Evolutionary conservation across 2,888 invertebrate species (phyloP), one percentile per base, ranked within the genome.

Genomic region (Hypselothyrea guttata): DNA sequence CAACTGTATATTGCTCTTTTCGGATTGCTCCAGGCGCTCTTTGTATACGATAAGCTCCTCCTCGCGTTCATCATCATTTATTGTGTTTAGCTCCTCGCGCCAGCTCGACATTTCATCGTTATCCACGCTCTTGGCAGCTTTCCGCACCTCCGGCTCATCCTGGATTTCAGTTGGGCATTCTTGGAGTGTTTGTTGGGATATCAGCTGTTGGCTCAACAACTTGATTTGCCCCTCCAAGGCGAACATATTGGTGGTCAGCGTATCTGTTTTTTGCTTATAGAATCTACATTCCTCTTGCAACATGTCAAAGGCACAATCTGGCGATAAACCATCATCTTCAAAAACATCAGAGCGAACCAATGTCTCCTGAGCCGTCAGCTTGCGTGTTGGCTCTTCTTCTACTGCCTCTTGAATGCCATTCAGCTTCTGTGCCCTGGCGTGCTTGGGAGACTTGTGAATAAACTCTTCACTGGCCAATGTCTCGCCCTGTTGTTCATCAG

Each of bases 31-130:
- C 61, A 89, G 79, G 41, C 87, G 86, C 56, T 90, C 90, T 72
- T 90, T 90, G 70, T 88, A 90, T 31, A 87, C 75, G 40, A 90
- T 86, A 4, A 90, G 63, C 55, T 90, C 90, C 59, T 90, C 90
- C 53, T 90, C 90, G 0, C 82, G 84, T 68, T 88, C 82, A 33
- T 71, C 71, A 56, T 76, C 82, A 56, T 83, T 89, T 9, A 89
- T 82, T 47, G 84, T 73, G 49, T 67, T 75, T 15, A 86, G 60
- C 40, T 89, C 89, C 27, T 87, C 83, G 7, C 42, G 41, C 76
- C 76, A 77, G 15, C 51, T 51, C 1, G 45, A 27, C 7, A 40
- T 34, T 3, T 64, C 48, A 4, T 37, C 33, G 22, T 22, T 13
- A 4, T 42, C 57, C 12, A 11, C 12, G 1, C 49, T 40, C 33